Conservation (phyloP, 2,113 vertebrate genomes). For the Helogale parvula region DNA sequence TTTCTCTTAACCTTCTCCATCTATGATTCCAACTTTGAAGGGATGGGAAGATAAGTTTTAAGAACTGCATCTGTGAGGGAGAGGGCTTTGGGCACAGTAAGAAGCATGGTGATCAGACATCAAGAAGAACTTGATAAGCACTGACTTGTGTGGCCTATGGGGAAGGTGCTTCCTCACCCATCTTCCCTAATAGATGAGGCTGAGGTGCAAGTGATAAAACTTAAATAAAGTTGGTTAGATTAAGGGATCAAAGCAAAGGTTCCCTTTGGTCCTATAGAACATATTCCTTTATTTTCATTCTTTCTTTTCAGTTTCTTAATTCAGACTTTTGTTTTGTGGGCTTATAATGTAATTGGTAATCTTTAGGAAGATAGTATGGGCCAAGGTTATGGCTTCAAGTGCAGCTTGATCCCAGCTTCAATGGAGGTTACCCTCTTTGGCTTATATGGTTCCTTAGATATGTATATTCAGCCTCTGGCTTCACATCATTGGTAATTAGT, state of each 20-base stretch:
- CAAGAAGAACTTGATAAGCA: background rate
- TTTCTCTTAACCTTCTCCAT: background rate
- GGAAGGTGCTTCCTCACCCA: background rate
- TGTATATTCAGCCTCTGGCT: background rate
- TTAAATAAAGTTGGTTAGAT: slow-evolving; percentile 32
- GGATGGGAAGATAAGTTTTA: background rate
- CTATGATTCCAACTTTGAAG: background rate
- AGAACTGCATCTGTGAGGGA: background rate
- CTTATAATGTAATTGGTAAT: background rate
- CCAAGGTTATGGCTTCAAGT: background rate
- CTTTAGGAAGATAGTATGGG: background rate
- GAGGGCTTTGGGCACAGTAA: background rate
- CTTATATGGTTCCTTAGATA: background rate
- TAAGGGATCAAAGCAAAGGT: background rate
- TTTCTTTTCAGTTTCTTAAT: background rate
- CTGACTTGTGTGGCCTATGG: background rate
- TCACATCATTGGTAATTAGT: background rate
- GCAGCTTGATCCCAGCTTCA: background rate
- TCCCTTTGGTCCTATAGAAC: background rate
- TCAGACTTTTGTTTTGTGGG: background rate
- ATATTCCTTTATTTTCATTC: background rate
- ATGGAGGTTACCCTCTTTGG: background rate
- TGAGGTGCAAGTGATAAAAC: background rate
- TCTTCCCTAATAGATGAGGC: background rate
- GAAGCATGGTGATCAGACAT: background rate